Percentiles rank a stretch among this genome's conserved stretches.
Conservation (phyloP, 2,113 vertebrate species). For the Pelobates fuscus region DNA sequence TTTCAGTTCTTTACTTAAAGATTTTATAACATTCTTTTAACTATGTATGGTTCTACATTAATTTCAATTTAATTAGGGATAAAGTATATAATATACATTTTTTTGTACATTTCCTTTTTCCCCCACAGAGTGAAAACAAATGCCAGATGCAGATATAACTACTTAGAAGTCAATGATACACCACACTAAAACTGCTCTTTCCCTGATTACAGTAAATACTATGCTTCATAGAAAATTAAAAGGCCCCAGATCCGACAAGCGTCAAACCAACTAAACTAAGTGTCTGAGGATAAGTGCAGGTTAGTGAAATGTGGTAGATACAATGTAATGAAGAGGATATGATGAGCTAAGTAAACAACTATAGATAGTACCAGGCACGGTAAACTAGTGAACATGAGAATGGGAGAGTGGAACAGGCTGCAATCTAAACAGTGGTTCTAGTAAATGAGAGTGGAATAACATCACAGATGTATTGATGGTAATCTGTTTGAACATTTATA, state of each 20-base stretch:
- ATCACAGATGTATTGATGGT: not conserved
- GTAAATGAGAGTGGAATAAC: not conserved
- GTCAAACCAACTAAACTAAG: not conserved
- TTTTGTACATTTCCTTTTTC: too few species aligned
- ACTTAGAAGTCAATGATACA: too few species aligned
- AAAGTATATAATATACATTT: too few species aligned
- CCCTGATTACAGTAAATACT: too few species aligned
- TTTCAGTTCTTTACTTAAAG: too few species aligned
- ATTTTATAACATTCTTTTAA: too few species aligned
- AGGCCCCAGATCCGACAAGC: not conserved
- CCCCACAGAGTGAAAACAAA: too few species aligned
- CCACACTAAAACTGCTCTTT: too few species aligned
- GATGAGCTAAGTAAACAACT: slow-evolving; percentile 21
- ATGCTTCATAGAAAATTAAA: slow-evolving; percentile 4
- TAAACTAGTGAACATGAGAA: slow-evolving; percentile 9
- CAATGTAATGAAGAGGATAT: slow-evolving; percentile 10
- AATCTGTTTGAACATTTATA: not conserved
- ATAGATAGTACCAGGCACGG: slow-evolving; percentile 25
- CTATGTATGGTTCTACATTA: too few species aligned
- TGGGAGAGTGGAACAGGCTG: not conserved
- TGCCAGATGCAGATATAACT: too few species aligned
- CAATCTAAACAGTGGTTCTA: not conserved
- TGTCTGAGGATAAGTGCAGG: slow-evolving; percentile 5
- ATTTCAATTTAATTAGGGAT: too few species aligned
- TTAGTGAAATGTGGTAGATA: slow-evolving; percentile 18